Evolutionary conservation across 2,113 vertebrate genomes (phyloP).

Genomic region (Orycteropus afer): DNA sequence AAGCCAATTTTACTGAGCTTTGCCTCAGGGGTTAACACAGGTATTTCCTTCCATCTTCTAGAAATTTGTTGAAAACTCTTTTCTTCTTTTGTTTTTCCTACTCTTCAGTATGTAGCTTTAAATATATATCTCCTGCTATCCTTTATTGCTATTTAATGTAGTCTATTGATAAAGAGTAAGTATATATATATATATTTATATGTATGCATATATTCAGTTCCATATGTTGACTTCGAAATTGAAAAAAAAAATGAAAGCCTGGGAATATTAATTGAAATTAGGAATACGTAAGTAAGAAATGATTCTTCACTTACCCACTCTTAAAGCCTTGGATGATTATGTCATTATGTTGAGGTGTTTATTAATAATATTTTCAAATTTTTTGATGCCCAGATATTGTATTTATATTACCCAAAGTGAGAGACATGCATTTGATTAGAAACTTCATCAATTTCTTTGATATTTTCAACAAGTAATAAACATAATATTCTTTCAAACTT

Average conservation of each 20-base stretch:
- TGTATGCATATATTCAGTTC: not conserved
- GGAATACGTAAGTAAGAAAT: not conserved
- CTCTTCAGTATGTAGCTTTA: not conserved
- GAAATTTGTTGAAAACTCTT: not conserved
- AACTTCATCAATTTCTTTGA: not conserved
- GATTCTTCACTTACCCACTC: not conserved
- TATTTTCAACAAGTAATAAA: not conserved
- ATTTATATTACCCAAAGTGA: not conserved
- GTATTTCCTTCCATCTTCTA: not conserved
- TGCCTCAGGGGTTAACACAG: not conserved
- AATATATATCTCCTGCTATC: not conserved
- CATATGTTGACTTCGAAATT: not conserved
- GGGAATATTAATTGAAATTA: not conserved
- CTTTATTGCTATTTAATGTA: not conserved
- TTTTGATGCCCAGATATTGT: not conserved
- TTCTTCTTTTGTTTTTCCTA: not conserved
- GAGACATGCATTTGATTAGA: not conserved
- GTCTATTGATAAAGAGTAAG: not conserved
- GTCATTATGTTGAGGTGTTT: not conserved
- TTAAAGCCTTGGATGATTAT: not conserved
- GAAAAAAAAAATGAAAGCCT: not conserved
- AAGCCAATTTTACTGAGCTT: not conserved
- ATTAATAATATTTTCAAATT: not conserved
- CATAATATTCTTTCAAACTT: constrained; percentile 16
- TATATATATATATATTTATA: not conserved